These are phyloP conservation scores for Gnathonemus longibarbis DNA, from an alignment of 2,113 vertebrate species.

Conservation along the genomic window DNA sequence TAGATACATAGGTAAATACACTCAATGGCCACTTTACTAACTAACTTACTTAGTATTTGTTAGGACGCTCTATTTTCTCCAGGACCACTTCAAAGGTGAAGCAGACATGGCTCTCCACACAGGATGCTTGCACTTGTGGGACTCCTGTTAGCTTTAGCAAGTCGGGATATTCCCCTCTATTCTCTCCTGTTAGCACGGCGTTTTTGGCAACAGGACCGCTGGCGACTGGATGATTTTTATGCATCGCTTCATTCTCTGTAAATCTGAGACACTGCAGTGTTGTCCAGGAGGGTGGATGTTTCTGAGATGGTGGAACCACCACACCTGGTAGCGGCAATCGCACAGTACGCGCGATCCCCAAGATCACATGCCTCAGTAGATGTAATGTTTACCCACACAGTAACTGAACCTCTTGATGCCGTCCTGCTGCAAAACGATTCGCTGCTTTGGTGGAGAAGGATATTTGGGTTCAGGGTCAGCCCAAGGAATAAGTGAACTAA, in stretches of 20 bases:
- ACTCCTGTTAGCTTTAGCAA: background rate
- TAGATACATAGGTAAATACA: background rate
- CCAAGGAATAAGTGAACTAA: background rate
- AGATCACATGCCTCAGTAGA: background rate
- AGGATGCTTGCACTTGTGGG: background rate
- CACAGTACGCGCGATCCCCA: background rate
- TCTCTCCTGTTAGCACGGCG: background rate
- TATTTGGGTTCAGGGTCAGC: background rate
- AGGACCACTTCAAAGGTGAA: background rate
- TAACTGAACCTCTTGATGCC: background rate
- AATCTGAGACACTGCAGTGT: background rate
- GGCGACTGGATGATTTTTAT: background rate
- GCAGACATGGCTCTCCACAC: background rate
- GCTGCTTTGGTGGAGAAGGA: background rate
- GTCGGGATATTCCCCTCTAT: background rate
- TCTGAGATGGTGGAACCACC: background rate
- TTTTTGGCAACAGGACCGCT: background rate
- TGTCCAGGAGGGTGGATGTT: background rate
- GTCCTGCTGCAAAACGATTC: background rate
- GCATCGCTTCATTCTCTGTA: background rate
- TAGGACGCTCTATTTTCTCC: background rate
- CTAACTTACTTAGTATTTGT: background rate
- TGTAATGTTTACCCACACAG: background rate
- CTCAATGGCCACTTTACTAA: background rate
- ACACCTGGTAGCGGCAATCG: background rate